phyloP scores from a whole-genome alignment of 1,140 invertebrate species.

The Aphelenchoides besseyi region DNA sequence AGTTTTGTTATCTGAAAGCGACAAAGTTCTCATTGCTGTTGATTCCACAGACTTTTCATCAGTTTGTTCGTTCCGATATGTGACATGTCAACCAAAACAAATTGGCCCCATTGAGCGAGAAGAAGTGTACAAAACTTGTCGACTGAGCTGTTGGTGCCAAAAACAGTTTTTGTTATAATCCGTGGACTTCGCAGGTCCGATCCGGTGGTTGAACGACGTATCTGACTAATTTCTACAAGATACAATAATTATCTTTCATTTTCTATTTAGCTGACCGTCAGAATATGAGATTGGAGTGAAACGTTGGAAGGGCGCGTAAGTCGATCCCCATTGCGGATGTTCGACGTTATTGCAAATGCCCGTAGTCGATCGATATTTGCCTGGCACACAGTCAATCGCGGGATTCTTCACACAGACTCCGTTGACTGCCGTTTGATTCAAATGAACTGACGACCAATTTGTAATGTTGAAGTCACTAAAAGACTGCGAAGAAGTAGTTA shows the following conservation, averaged over 20 bases:
- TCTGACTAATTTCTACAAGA: conserved; percentile 1
- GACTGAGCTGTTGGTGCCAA: conserved; percentile 1
- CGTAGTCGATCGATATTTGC: conserved; percentile 72
- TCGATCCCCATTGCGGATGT: conserved; percentile 79
- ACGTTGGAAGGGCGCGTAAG: conserved; percentile 75
- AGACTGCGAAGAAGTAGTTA: conserved; percentile 10
- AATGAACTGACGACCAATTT: conserved; percentile 29
- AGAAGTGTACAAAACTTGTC: conserved; percentile 48
- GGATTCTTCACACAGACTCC: conserved; percentile 39
- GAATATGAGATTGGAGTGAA: conserved; percentile 76
- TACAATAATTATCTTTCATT: not conserved
- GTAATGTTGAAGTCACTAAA: conserved; percentile 1
- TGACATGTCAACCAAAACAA: conserved; percentile 51
- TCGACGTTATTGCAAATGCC: conserved; percentile 91
- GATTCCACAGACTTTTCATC: conserved; percentile 30
- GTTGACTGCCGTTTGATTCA: conserved; percentile 35
- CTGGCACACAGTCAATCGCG: conserved; percentile 58
- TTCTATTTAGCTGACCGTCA: conserved; percentile 69
- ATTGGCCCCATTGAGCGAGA: conserved; percentile 57
- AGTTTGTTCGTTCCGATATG: conserved; percentile 49
- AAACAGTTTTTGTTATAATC: conserved; percentile 35
- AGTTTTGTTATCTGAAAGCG: conserved; percentile 17
- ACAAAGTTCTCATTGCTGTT: not conserved
- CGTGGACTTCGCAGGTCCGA: not conserved
- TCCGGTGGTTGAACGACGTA: not conserved